These are phyloP conservation scores for Armadillidium nasatum DNA, from an alignment of 1,140 invertebrate genomes.

Conservation along the genomic window DNA sequence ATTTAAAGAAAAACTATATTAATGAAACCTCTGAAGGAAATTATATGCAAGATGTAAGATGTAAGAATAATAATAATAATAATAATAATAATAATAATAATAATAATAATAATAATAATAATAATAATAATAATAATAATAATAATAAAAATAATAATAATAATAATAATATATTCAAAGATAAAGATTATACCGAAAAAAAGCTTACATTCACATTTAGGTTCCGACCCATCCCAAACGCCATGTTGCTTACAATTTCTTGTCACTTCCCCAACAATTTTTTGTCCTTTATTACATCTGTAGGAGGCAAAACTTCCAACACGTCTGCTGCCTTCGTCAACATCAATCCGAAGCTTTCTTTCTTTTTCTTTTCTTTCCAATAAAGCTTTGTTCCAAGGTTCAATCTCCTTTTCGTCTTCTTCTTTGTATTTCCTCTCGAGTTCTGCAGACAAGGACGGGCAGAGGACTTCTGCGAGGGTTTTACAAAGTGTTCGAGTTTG, in stretches of 20 bases:
- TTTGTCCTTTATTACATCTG: slow-evolving; percentile 16
- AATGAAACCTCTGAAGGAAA: too few species aligned
- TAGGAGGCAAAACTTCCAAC: slow-evolving; percentile 25
- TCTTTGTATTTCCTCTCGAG: not conserved
- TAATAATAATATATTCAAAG: too few species aligned
- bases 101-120: too few species aligned
- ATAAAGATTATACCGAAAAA: not conserved
- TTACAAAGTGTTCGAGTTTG: too few species aligned
- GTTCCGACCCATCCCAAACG: slow-evolving; percentile 4
- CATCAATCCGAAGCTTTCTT: not conserved
- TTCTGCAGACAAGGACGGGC: not conserved
- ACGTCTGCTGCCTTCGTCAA: slow-evolving; percentile 4
- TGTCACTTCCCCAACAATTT: not conserved
- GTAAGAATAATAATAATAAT: too few species aligned
- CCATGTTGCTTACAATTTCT: slow-evolving; percentile 21
- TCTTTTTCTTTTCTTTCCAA: not conserved
- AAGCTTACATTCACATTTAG: slow-evolving; percentile 17
- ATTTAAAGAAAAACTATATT: too few species aligned
- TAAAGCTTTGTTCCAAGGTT: not conserved
- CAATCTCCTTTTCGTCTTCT: not conserved
- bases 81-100: too few species aligned
- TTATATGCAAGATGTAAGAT: too few species aligned
- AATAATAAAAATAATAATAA: too few species aligned
- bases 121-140: too few species aligned
- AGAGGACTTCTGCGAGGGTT: not conserved